phyloP scores from a whole-genome alignment of 2,797 vertebrate genomes.

The Tokudaia muenninki region DNA sequence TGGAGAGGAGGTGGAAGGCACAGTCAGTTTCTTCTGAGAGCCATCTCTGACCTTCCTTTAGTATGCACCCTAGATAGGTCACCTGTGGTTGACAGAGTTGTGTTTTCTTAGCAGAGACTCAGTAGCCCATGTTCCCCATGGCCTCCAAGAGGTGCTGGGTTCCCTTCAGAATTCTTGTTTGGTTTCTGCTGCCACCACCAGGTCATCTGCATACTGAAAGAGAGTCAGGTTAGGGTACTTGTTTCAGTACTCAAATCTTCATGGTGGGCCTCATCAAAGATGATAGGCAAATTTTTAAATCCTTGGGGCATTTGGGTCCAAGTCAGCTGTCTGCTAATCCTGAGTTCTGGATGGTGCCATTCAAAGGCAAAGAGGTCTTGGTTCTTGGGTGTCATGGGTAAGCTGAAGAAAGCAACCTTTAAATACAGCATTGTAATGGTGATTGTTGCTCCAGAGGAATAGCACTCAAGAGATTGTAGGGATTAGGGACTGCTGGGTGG shows the following conservation, averaged over 20 bases:
- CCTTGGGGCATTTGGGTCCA: not conserved
- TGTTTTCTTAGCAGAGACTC: not conserved
- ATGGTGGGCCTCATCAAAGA: not conserved
- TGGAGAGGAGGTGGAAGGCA: not conserved
- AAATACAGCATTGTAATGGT: not conserved
- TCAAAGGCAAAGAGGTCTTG: not conserved
- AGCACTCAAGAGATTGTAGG: not conserved
- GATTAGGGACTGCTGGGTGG: not conserved
- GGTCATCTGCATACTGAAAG: not conserved
- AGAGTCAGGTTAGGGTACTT: not conserved
- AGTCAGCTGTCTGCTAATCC: not conserved
- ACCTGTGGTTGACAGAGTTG: not conserved
- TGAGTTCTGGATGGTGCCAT: not conserved
- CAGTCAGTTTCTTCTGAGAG: not conserved
- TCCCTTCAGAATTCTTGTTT: not conserved
- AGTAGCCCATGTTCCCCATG: not conserved
- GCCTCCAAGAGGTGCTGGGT: not conserved
- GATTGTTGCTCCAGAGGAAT: not conserved
- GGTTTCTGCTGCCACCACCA: not conserved
- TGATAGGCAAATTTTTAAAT: not conserved
- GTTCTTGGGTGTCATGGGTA: not conserved
- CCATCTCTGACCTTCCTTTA: not conserved
- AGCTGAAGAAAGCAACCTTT: not conserved
- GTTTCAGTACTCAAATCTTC: not conserved
- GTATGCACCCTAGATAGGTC: not conserved